Evolutionary conservation across 1,140 invertebrate genomes (phyloP).

Genomic region (Drosophila subobscura): DNA sequence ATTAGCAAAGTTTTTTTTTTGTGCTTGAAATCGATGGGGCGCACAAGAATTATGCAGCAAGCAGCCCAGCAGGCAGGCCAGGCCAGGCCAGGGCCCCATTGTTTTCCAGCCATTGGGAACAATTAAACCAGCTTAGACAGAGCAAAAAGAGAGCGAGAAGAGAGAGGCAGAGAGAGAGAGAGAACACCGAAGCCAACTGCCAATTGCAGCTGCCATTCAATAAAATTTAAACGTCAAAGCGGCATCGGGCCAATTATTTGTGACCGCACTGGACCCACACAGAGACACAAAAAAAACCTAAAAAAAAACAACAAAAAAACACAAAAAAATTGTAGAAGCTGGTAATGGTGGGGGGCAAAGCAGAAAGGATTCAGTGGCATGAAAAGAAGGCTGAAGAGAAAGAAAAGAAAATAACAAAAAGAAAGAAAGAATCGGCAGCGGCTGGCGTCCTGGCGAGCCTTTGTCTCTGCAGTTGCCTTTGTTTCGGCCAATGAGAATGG

Average conservation of each 20-base stretch:
- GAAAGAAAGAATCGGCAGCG: conserved; percentile 40
- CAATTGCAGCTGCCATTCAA: conserved; percentile 77
- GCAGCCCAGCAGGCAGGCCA: not conserved
- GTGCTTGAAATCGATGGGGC: conserved; percentile 27
- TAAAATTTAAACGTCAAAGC: conserved; percentile 77
- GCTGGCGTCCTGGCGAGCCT: conserved; percentile 35
- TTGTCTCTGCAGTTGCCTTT: conserved; percentile 59
- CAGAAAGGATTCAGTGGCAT: not conserved
- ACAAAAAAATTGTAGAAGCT: too few relatives aligned
- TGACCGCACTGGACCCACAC: conserved; percentile 64
- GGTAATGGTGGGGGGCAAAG: too few relatives aligned
- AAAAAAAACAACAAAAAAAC: not conserved
- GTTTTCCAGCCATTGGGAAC: conserved; percentile 51
- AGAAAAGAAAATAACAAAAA: conserved; percentile 9
- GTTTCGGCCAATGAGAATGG: conserved; percentile 25
- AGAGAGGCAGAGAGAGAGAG: conserved; percentile 15
- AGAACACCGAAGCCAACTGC: conserved; percentile 54
- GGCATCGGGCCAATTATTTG: conserved; percentile 74
- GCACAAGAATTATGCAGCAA: conserved; percentile 63
- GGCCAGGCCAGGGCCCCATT: conserved; percentile 18
- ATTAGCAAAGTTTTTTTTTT: conserved; percentile 57
- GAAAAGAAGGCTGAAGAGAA: not conserved
- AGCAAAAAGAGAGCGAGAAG: conserved; percentile 27
- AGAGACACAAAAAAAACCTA: conserved; percentile 7
- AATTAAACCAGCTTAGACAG: conserved; percentile 45